A percentile compares a stretch with the other conserved stretches of the same genome.
These are phyloP conservation scores for Betta splendens DNA, from an alignment of 2,797 vertebrate genomes.

Conservation along the genomic window DNA sequence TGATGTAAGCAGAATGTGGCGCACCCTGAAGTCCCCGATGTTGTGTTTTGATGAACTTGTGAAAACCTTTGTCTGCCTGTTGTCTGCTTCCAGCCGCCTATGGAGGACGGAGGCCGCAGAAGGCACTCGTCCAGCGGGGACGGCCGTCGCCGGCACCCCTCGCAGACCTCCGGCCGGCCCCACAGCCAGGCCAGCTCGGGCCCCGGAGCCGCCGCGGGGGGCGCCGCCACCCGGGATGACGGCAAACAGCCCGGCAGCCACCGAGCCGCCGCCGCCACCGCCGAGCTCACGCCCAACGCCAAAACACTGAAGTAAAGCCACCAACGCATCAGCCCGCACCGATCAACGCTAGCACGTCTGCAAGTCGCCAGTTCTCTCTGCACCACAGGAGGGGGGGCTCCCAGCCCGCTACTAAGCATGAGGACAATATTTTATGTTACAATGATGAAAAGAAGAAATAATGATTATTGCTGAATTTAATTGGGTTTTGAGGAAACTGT, in stretches of 20 bases:
- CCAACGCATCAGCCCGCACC: constrained; percentile 13
- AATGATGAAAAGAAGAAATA: constrained; percentile 37
- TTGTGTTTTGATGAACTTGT: neutral
- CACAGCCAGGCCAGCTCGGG: constrained; percentile 69
- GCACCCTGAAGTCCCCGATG: too few relatives aligned
- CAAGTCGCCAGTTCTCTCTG: constrained; percentile 53
- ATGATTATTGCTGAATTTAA: constrained; percentile 38
- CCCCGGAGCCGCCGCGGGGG: constrained; percentile 69
- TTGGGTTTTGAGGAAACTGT: constrained; percentile 41
- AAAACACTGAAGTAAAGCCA: constrained; percentile 83
- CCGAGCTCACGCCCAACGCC: constrained; percentile 71
- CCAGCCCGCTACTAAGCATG: constrained; percentile 50
- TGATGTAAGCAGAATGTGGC: constrained; percentile 85
- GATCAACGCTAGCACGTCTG: constrained; percentile 55
- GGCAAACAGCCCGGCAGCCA: constrained; percentile 88
- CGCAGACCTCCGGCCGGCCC: constrained; percentile 86
- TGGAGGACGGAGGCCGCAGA: constrained; percentile 93
- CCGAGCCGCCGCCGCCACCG: constrained; percentile 52
- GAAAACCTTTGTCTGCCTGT: too few relatives aligned
- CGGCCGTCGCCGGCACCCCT: constrained; percentile 89
- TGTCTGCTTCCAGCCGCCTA: constrained; percentile 87
- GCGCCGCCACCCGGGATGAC: constrained; percentile 82
- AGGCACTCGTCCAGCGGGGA: constrained; percentile 88
- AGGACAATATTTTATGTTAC: constrained; percentile 21
- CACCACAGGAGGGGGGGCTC: constrained; percentile 47